Base-by-base conservation (phyloP, 2,888 invertebrate genomes). In the Zaprionus lineosus region DNA sequence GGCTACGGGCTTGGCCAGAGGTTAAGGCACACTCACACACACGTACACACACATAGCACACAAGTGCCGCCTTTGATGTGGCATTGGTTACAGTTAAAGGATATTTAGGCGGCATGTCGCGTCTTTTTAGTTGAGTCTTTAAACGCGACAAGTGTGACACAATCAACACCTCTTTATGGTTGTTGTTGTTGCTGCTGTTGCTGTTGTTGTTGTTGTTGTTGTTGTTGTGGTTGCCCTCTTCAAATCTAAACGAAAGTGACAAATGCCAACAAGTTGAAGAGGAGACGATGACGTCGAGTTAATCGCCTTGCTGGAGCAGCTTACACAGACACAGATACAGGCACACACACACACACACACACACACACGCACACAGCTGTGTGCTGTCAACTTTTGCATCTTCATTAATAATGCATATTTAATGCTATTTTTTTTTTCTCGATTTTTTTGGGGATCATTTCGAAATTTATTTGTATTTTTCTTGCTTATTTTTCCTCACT, bases 21-120 rank as follows among this genome's bases (percentile, higher is more conserved):
- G n/a, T n/a, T n/a, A n/a, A n/a, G n/a, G n/a, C n/a, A n/a, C n/a
- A n/a, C n/a, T n/a, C n/a, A n/a, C n/a, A n/a, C n/a, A n/a, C n/a
- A n/a, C n/a, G n/a, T n/a, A n/a, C n/a, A n/a, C n/a, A n/a, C n/a
- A n/a, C n/a, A n/a, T n/a, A n/a, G n/a, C n/a, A n/a, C n/a, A n/a
- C n/a, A n/a, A n/a, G n/a, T 56, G 76, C 73, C 71, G 69, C 69
- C 81, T 87, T 86, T 86, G 87, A 86, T 69, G 85, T 86, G 73
- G 74, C 83, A 87, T 86, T 81, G 74, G 85, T 84, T 86, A 87
- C 86, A 87, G 81, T 85, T 83, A 84, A 87, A 86, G 83, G 83
- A 84, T 86, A 82, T 86, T 70, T 68, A 67, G 84, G 81, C 76
- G 66, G 79, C 69, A 58, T 65, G 69, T 65, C 56, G 62, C 53